Base-by-base conservation (phyloP, 1,140 invertebrate species). In the Vanessa atalanta region DNA sequence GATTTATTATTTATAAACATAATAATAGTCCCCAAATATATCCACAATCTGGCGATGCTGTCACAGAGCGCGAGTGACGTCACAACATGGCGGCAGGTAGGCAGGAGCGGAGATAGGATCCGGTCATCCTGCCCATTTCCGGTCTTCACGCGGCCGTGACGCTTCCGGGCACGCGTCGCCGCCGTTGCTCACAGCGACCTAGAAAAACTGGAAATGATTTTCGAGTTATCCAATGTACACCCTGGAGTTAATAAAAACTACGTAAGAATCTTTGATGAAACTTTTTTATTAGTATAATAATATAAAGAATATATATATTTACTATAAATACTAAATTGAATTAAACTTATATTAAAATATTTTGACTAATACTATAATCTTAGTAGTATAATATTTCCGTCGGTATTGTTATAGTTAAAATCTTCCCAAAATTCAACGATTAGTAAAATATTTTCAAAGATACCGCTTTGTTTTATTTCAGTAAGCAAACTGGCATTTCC, bases 41-140 rank as follows among this genome's bases (percentile, higher is more conserved):
- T 84, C 79, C 78, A 85, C 86, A 83, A 87, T 87, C 88, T 84
- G 81, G 79, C 80, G 81, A 77, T 74, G 72, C 77, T 73, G 76
- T 74, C 70, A 75, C 68, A 64, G 66, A 70, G 80, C 80, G 75
- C 80, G 81, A 84, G 84, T 90, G 90, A 92, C 88, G 87, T 92
- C 86, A 90, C 86, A 92, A 91, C 88, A 91, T 89, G 88, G 90
- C 88, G 86, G 87, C 84, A 86, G 88, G 87, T 86, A 89, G 88
- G 83, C 82, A 84, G 84, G 79, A 88, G 88, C 88, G 88, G 89
- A 91, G 91, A 93, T 93, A 93, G 91, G 89, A 91, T 93, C 89
- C 91, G 91, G 91, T 93, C 91, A 93, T 91, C 89, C 89, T 93
- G 89, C 81, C 91, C 91, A 93, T 93, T 93, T 91, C 91, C 91